Evolutionary conservation across 2,113 vertebrate species (phyloP).

Genomic region (Oreochromis niloticus): DNA sequence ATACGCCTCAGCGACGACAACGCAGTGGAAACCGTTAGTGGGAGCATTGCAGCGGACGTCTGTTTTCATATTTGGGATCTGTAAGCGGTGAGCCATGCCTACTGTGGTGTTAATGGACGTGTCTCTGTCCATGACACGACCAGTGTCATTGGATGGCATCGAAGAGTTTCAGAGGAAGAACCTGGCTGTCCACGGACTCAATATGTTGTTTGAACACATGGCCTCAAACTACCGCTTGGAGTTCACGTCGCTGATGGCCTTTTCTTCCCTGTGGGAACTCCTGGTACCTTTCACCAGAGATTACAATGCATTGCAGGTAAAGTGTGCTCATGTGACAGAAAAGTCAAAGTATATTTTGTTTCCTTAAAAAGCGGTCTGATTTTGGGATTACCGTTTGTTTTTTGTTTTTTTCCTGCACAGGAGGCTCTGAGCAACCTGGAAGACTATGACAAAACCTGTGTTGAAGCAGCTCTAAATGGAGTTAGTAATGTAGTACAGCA

Average conservation of each 20-base stretch:
- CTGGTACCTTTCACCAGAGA: conserved; percentile 97
- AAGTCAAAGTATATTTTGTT: background rate
- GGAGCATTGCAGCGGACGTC: background rate
- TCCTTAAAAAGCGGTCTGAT: background rate
- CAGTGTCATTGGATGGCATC: conserved; percentile 83
- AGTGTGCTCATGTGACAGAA: background rate
- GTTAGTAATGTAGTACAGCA: conserved; percentile 93
- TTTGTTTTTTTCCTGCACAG: conserved; percentile 56
- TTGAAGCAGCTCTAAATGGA: conserved; percentile 87
- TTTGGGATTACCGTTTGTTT: background rate
- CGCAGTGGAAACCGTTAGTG: background rate
- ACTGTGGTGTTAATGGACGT: conserved; percentile 96
- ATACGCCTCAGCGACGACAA: background rate
- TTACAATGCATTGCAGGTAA: conserved; percentile 94
- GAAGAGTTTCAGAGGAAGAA: conserved; percentile 97
- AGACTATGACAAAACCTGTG: conserved; percentile 96
- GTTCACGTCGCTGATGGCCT: conserved; percentile 91
- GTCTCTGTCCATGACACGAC: conserved; percentile 97
- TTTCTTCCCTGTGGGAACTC: conserved; percentile 94
- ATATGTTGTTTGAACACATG: conserved; percentile 99
- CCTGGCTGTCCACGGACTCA: conserved; percentile 90
- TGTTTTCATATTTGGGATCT: background rate
- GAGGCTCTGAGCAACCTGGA: conserved; percentile 92
- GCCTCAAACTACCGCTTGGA: conserved; percentile 95
- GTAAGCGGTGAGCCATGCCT: conserved; percentile 76